Evolutionary conservation across 35 echinoderm and acorn worm species (phyloP).

Genomic region (Chiridota heheva): DNA sequence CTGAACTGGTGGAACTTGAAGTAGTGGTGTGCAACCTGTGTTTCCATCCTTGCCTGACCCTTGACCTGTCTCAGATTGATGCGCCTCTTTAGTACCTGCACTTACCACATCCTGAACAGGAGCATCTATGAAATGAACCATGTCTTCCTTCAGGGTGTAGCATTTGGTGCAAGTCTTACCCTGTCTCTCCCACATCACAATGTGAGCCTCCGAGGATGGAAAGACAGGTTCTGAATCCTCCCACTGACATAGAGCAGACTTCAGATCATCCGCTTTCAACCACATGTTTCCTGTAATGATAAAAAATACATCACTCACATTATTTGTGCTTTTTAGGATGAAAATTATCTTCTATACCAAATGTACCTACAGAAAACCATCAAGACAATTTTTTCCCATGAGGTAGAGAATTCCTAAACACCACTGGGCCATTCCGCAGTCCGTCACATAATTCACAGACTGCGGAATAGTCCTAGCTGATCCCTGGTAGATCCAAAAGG

Average conservation of each 20-base stretch:
- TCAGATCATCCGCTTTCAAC: slow-evolving; percentile 87
- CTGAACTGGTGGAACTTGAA: too few species aligned
- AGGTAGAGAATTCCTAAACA: too few species aligned
- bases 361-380: too few species aligned
- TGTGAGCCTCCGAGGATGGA: slow-evolving; percentile 72
- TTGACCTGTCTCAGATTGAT: neutral
- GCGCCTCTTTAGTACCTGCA: neutral
- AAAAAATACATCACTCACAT: neutral
- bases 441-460: too few species aligned
- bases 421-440: too few species aligned
- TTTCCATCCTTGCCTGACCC: too few species aligned
- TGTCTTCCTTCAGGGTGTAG: slow-evolving; percentile 4
- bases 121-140: slow-evolving; percentile 2
- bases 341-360: too few species aligned
- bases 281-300: slow-evolving; percentile 70
- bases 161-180: slow-evolving; percentile 50
- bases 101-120: slow-evolving; percentile 7
- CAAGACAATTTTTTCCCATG: too few species aligned
- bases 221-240: slow-evolving; percentile 36
- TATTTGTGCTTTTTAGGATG: too few species aligned
- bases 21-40: too few species aligned
- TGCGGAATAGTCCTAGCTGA: too few species aligned
- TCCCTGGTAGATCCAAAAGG: too few species aligned
- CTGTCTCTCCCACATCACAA: slow-evolving; percentile 75
- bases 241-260: slow-evolving; percentile 54